phyloP scores from a whole-genome alignment of 2,888 invertebrate species.

The Sisyra nigra region DNA sequence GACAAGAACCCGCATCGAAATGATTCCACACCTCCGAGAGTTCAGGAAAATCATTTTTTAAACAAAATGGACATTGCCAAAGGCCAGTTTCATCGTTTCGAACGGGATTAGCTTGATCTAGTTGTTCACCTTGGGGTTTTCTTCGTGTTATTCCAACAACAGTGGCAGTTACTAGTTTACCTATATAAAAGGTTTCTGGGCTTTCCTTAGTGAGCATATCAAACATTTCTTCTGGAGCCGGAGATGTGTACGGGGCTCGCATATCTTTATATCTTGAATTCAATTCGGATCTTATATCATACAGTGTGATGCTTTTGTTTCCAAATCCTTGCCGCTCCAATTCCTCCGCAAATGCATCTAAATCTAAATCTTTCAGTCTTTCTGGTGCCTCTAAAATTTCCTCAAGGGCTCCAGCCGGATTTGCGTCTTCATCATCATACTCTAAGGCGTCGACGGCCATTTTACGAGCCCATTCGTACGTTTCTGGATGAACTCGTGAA shows the following conservation, averaged over 20 bases:
- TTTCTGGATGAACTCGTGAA: slow-evolving; percentile 96
- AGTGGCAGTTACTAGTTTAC: slow-evolving; percentile 68
- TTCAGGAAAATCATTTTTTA: slow-evolving; percentile 90
- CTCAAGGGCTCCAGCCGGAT: slow-evolving; percentile 92
- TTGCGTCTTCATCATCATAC: slow-evolving; percentile 92
- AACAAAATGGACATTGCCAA: slow-evolving; percentile 97
- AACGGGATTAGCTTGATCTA: slow-evolving; percentile 92
- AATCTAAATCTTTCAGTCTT: slow-evolving; percentile 83
- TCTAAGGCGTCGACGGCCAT: slow-evolving; percentile 99
- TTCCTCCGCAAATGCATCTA: slow-evolving; percentile 97
- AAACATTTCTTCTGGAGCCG: slow-evolving; percentile 77
- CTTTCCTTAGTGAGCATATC: slow-evolving; percentile 93
- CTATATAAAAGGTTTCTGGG: slow-evolving; percentile 82
- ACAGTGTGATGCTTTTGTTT: slow-evolving; percentile 84
- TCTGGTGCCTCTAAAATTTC: slow-evolving; percentile 95
- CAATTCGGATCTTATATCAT: slow-evolving; percentile 92
- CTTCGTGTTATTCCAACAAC: slow-evolving; percentile 71
- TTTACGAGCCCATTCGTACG: slow-evolving; percentile 99
- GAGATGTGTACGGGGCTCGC: slow-evolving; percentile 57
- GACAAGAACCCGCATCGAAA: slow-evolving; percentile 90
- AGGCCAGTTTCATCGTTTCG: slow-evolving; percentile 85
- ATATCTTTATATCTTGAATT: slow-evolving; percentile 88
- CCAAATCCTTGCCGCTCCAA: slow-evolving; percentile 67
- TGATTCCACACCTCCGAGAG: slow-evolving; percentile 97
- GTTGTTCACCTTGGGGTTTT: slow-evolving; percentile 81